Base-by-base conservation (phyloP, 2,888 invertebrate genomes). In the Melinaea marsaeus region DNA sequence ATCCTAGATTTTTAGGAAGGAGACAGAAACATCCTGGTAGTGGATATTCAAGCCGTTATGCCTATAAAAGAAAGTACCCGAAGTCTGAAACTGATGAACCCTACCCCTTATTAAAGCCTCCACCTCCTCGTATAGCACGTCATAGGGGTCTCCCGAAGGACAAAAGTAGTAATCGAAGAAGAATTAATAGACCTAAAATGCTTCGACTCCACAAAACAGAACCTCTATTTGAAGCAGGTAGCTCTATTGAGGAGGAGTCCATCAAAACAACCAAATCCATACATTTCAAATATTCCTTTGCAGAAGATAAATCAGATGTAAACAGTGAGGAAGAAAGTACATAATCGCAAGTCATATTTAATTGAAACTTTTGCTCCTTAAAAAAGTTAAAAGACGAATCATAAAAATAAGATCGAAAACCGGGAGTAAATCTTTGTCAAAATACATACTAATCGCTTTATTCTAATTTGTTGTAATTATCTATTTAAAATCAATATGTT, bases 21-120 rank as follows among this genome's bases (percentile, higher is more conserved):
- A 82, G 81, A 68, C 79, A 78, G 35, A 79, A 81, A 64, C 84
- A 84, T 71, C 81, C 83, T 2, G 88, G 85, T 73, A 73, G 79
- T 45, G 65, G 84, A 48, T 47, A 76, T 57, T 68, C 82, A 11
- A 79, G 79, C 9, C 80, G 85, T 48, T 78, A 82, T 69, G 65
- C 78, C 2, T 77, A 75, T 75, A 82, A 77, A 65, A 83, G 83
- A 56, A 88, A 84, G 69, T 81, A 85, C 74, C 84, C 85, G 2
- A 88, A 85, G 70, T 74, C 77, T 55, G 79, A 84, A 47, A 65
- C 82, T 1, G 75, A 76, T 9, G 90, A 87, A 66, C 91, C 91
- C 2, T 88, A 90, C 68, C 90, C 88, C 13, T 71, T 91, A 32
- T 70, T 91, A 45, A 89, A 89, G 72, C 91, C 91, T 45, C 91